Base-by-base conservation (phyloP, 2,888 invertebrate genomes). In the Melipona beecheii region DNA sequence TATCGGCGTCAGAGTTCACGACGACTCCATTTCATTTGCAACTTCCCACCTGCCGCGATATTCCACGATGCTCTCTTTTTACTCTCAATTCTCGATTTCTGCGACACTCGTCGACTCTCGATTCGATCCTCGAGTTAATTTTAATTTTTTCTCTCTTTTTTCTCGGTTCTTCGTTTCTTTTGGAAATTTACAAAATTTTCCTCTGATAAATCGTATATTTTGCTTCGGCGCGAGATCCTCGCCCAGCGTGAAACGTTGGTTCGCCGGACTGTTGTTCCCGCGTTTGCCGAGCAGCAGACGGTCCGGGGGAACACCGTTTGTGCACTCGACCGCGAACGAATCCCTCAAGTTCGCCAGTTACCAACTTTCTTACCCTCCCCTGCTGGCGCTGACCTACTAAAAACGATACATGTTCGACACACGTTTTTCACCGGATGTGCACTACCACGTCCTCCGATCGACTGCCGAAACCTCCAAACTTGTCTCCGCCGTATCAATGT, bases 351-450 rank as follows among this genome's bases (percentile, higher is more conserved):
- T 82, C 60, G 65, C 54, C 54, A 66, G 75, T 65, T 70, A 66
- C 62, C 49, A 78, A 78, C 68, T 83, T 83, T 58, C 71, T 69
- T 73, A 11, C 19, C 15, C 68, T 9, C 9, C 36, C 9, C 9
- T 0, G 1, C 9, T 0, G 36, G 50, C 0, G 58, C 13, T 74
- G 83, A 82, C 83, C 83, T 83, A 83, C 78, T 73, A 66, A 78
- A 56, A 83, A 58, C 81, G 69, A 65, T 74, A 69, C 77, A 83
- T 72, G 81, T 73, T 77, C 75, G 83, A 76, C 81, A 77, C 64
- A 17, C 72, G 56, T 69, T 70, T 73, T 66, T 58, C 62, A 15
- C 58, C 56, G 19, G 19, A n/a, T n/a, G 24, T 66, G 27, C 76
- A 15, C 36, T n/a, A 9, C 56, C 52, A 19, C 56, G 17, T 52